These are phyloP conservation scores for Tyrannus savana DNA, from an alignment of 2,113 vertebrate species.

Conservation along the genomic window DNA sequence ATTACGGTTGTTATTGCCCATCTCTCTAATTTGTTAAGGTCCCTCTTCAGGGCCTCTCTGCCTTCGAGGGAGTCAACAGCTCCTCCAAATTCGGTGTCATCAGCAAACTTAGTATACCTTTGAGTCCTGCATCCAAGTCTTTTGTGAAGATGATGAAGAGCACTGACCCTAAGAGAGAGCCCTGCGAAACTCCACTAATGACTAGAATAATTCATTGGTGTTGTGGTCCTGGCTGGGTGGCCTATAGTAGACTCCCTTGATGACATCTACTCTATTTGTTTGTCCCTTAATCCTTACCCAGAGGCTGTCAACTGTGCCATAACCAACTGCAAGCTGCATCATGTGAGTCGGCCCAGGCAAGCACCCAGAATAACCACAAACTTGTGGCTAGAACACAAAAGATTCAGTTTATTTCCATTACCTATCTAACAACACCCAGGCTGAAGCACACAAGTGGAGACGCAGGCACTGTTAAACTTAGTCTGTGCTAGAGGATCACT, in stretches of 20 bases:
- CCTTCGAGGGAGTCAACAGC: not conserved
- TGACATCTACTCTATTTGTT: too few relatives aligned
- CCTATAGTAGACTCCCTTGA: too few relatives aligned
- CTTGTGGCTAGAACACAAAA: not conserved
- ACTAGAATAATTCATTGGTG: too few relatives aligned
- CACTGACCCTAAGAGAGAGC: not conserved
- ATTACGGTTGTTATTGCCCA: too few relatives aligned
- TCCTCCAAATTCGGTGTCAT: not conserved
- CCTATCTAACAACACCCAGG: not conserved
- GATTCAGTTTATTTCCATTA: not conserved
- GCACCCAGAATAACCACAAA: too few relatives aligned
- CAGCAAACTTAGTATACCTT: not conserved
- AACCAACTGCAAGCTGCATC: too few relatives aligned
- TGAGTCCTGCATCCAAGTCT: not conserved
- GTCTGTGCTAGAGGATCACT: not conserved
- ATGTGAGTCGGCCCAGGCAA: too few relatives aligned
- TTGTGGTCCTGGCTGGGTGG: too few relatives aligned
- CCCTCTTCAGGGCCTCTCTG: not conserved
- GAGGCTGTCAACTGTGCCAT: too few relatives aligned
- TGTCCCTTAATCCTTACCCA: too few relatives aligned
- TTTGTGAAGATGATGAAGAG: not conserved
- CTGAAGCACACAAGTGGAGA: not conserved
- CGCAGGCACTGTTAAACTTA: not conserved
- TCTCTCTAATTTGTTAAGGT: too few relatives aligned
- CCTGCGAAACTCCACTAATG: not conserved